Base-by-base conservation (phyloP, 2,888 invertebrate species). In the Watsonalla cultraria region DNA sequence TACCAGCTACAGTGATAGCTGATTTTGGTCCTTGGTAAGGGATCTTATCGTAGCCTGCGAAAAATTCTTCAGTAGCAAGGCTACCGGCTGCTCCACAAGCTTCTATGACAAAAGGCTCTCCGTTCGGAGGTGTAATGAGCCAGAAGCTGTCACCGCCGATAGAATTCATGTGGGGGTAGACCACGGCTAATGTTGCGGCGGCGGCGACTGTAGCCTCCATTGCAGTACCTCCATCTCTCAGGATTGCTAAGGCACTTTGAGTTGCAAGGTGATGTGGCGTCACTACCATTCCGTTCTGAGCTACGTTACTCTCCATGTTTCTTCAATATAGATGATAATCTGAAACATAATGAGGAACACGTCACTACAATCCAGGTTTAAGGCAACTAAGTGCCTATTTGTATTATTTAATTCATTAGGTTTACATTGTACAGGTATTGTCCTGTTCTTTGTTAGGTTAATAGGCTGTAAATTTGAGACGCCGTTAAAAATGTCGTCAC, bases 91-190 rank as follows among this genome's bases (percentile, higher is more conserved):
- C 64, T 33, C 90, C 90, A 59, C 86, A 85, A 8, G 86, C 90
- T 68, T 90, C 88, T 11, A 90, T 89, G 5, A 69, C 85, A 5
- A 89, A 46, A 8, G 86, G 87, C 0, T 86, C 82, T 9, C 75
- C 84, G 11, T 76, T 61, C 8, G 90, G 90, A 14, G 89, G 87
- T 7, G 87, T 51, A 11, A 90, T 89, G 0, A 90, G 76, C 90
- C 89, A 90, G 60, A 86, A 86, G 0, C 84, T 76, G 56, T 90
- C 90, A 2, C 90, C 89, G 2, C 89, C 90, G 35, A 90, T 85
- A 52, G 82, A 68, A 58, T 86, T 89, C 87, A 86, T 86, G 51
- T 89, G 86, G 24, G 90, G 90, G 51, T 86, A 88, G 0, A 88
- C 84, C 5, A 90, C 88, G 0, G 87, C 70, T 45, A 88, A 68